Conservation (phyloP, 2,113 vertebrate species). For the Platysternon megacephalum region DNA sequence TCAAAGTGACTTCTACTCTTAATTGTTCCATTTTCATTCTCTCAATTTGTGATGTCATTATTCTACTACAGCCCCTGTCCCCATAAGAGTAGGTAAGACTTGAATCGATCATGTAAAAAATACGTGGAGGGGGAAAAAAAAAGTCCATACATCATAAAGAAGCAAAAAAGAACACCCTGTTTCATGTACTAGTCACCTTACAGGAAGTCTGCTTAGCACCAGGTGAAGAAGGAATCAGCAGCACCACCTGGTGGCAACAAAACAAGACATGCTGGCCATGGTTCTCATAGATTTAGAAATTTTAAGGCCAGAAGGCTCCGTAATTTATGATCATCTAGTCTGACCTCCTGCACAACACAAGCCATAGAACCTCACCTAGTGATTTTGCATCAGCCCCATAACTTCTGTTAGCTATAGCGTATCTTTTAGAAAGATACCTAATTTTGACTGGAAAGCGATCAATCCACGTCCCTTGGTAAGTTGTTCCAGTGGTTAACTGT, state of each 20-base stretch:
- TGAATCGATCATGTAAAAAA: neutral
- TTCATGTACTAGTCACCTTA: neutral
- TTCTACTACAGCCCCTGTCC: too few species aligned
- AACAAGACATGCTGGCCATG: neutral
- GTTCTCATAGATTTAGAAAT: neutral
- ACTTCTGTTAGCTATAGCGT: fast-evolving
- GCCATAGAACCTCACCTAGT: fast-evolving
- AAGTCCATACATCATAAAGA: neutral
- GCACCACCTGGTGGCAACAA: conserved; percentile 8
- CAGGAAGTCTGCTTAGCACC: fast-evolving
- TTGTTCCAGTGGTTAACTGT: fast-evolving
- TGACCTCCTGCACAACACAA: neutral
- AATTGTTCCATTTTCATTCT: neutral
- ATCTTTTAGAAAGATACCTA: neutral
- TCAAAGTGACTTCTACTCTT: neutral
- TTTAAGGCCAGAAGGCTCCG: neutral
- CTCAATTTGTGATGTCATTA: too few species aligned
- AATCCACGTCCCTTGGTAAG: neutral
- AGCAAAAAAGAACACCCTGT: too few species aligned
- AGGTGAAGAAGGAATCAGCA: conserved; percentile 7
- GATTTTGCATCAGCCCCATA: neutral
- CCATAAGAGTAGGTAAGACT: neutral
- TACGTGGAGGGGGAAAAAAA: too few species aligned
- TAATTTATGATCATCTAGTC: fast-evolving
- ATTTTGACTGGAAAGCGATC: neutral